Base-by-base conservation (phyloP, 2,888 invertebrate species). In the Stomorhina lunata region DNA sequence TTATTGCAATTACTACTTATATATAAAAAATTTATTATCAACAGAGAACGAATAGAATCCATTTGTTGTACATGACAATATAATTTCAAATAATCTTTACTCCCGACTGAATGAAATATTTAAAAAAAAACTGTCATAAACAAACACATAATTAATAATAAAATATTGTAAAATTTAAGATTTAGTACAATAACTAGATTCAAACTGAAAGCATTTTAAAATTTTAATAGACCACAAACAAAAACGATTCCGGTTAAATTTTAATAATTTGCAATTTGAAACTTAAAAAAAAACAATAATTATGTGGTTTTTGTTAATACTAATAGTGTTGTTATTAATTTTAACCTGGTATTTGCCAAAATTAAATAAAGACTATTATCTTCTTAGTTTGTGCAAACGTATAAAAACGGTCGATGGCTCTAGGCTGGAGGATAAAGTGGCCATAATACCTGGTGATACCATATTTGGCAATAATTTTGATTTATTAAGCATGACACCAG, bases 401-500 rank as follows among this genome's bases (percentile, higher is more conserved):
- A 82, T 89, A 0, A 86, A 85, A 66, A 87, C 89, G 0, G 71
- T 75, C 15, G 89, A 90, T 87, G 89, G 89, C 12, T 85, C 85
- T 66, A 84, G 85, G 9, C 61, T 89, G 50, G 86, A 87, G 0
- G 85, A 85, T 22, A 85, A 87, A 69, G 86, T 86, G 2, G 84
- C 65, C 1, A 79, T 87, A 1, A 77, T 87, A 32, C 87, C 87
- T 4, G 89, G 90, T 15, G 6, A 27, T 1, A 87, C 89, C 1
- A 83, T 79, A 61, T 90, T 90, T 43, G 90, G 90, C 3, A 90
- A 89, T 77, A 90, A 88, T 66, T 86, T 90, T 17, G 90, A 90
- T 84, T 27, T 90, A 15, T 20, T 88, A 0, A 75, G 80, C 10
- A 83, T 87, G 84, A 86, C 85, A 15, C 85, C 89, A 17, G 86